phyloP scores from a whole-genome alignment of 92 coral and sea anemone genomes.

The Parazoanthus swiftii region DNA sequence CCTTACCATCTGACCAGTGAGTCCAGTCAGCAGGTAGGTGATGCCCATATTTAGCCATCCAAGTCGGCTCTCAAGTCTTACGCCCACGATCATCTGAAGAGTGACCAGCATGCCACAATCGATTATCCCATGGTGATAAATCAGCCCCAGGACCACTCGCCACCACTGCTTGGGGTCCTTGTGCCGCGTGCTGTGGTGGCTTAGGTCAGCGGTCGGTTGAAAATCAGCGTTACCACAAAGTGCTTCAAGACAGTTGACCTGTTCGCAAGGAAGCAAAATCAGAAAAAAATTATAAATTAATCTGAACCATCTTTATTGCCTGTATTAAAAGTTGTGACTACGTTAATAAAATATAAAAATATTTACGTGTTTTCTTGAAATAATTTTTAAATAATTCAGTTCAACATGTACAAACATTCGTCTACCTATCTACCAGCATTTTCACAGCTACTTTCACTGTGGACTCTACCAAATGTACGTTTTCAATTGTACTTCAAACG shows the following conservation, averaged over 20 bases:
- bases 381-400: too few species aligned
- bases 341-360: too few species aligned
- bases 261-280: background rate
- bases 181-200: background rate
- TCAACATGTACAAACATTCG: too few species aligned
- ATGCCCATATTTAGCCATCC: constrained; percentile 43
- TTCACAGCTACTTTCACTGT: too few species aligned
- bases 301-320: background rate
- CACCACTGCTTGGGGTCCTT: constrained; percentile 33
- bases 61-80: constrained; percentile 35
- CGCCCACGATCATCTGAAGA: constrained; percentile 43
- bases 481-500: too few species aligned
- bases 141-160: constrained; percentile 34
- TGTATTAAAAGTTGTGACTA: too few species aligned
- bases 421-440: too few species aligned
- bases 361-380: too few species aligned
- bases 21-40: constrained; percentile 21
- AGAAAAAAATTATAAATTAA: background rate
- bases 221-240: constrained; percentile 35
- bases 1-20: constrained; percentile 40
- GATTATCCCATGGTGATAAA: constrained; percentile 25
- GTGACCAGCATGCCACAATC: constrained; percentile 31
- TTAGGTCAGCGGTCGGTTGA: constrained; percentile 13
- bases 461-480: too few species aligned
- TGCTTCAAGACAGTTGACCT: constrained; percentile 27